Evolutionary conservation across 2,113 vertebrate genomes (phyloP), one percentile per base, ranked within the genome.

Genomic region (Nyctibius bracteatus): DNA sequence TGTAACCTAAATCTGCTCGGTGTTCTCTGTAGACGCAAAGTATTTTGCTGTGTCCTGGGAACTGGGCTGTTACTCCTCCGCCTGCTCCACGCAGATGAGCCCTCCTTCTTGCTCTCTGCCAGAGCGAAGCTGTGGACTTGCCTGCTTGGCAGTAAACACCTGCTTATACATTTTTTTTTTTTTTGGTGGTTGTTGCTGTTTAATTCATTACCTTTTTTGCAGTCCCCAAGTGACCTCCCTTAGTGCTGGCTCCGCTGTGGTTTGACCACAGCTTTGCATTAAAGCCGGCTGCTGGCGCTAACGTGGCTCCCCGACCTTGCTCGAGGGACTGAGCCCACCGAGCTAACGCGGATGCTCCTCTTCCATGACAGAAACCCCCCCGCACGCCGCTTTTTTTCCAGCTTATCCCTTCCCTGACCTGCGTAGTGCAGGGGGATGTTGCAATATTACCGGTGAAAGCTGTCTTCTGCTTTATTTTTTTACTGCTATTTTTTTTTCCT

Each of bases 141-240:
- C 58, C 55, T 63, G 47, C 57, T 37, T 27, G n/a, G 78, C 93
- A 62, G 33, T 81, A 81, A 94, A 90, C 74, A 88, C 86, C 88
- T 90, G 88, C 55, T 82, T 85, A 70, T 39, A 44, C 81, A 57
- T 41, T 49, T 21, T 39, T 61, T 28, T 58, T n/a, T 18, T 44
- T 44, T 14, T 35, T 51, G 25, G n/a, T n/a, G 41, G 41, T 21
- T 61, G 15, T 31, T 33, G 30, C 27, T 65, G 24, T 59, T 61
- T 10, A 82, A 86, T 90, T 67, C 75, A 61, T 83, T 83, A 46
- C 35, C 33, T 86, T 81, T 81, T 83, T 37, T 79, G 61, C 54
- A 86, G 93, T 94, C 93, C 93, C 88, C 74, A 28, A 51, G 91
- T 84, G 94, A 92, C 94, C 94, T 96, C 67, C 43, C 86, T 41